Evolutionary conservation across 2,113 vertebrate genomes (phyloP), one percentile per base, ranked within the genome.

Genomic region (Vidua chalybeata): DNA sequence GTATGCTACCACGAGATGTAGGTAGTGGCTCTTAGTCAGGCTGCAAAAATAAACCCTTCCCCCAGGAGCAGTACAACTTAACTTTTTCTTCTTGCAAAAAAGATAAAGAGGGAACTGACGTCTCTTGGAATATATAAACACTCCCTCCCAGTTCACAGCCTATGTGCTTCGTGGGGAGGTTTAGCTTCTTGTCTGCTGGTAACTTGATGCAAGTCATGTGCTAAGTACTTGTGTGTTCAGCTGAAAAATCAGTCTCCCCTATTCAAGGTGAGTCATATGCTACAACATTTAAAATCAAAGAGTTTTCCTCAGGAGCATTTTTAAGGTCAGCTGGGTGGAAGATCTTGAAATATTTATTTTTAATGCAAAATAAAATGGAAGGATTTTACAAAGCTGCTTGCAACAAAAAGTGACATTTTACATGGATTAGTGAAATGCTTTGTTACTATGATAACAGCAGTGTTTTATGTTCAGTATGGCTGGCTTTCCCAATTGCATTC

Each of bases 191-290:
- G 61, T 86, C 82, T 76, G 24, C 74, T 95, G 15, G 79, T 94
- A 91, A 90, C 73, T 62, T 84, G 59, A 93, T 95, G 90, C 91
- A 87, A 91, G 94, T 69, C 87, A 67, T 96, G 78, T 93, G 66
- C 84, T 97, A 56, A 93, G 93, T 56, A 22, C 69, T 94, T 80
- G 75, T 79, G 54, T 45, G 45, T 51, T 93, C 84, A 92, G 87
- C 82, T 87, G 91, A 94, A 95, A 95, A 90, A 54, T 69, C 43
- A 77, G 39, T 90, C 74, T 74, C 81, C 92, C 39, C 51, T 87
- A 75, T 64, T 83, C 56, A 94, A 97, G 98, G 98, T 98, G 97
- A 98, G 98, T 95, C 61, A 52, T 86, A 81, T 12, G 43, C 66
- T 69, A 63, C 13, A 64, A 48, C 2, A 1, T 59, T 84, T 93